Conservation (phyloP, 2,797 vertebrate genomes). For the Neosilurus mollespiculum region DNA sequence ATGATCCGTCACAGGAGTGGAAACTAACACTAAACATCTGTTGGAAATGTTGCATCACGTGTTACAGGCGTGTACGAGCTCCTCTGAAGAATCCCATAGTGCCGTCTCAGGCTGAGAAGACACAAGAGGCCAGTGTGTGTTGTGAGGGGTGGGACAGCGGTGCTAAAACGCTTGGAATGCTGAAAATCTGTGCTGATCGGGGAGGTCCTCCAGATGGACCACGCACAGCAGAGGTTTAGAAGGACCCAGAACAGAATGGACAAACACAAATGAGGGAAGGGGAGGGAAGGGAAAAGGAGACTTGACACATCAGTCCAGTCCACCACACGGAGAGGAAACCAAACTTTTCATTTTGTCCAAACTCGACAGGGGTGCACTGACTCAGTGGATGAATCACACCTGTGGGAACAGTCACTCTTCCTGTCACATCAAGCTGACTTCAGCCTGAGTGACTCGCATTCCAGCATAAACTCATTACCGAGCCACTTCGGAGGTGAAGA, state of each 20-base stretch:
- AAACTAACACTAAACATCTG: constrained; percentile 10
- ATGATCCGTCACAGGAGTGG: background rate
- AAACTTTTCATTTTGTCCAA: background rate
- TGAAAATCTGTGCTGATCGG: background rate
- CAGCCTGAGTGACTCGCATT: constrained; percentile 13
- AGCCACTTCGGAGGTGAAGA: constrained; percentile 24
- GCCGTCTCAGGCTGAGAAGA: background rate
- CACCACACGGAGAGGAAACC: background rate
- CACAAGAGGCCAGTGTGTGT: constrained; percentile 4
- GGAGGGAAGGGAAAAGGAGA: background rate
- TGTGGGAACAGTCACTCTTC: background rate
- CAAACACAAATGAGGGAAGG: background rate
- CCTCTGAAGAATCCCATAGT: background rate
- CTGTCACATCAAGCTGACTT: background rate
- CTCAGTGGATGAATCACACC: background rate
- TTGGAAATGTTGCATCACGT: background rate
- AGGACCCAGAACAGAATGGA: background rate
- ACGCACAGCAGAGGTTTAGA: background rate
- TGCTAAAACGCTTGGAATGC: constrained; percentile 10
- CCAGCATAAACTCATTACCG: constrained; percentile 34
- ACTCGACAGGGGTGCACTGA: background rate
- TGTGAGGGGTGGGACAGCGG: background rate
- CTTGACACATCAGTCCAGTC: background rate
- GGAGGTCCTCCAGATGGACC: background rate
- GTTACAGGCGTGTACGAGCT: background rate